Percentiles rank a stretch among this genome's conserved stretches.
Evolutionary conservation across 1,140 invertebrate genomes (phyloP).

Genomic region (Gerris buenoi): DNA sequence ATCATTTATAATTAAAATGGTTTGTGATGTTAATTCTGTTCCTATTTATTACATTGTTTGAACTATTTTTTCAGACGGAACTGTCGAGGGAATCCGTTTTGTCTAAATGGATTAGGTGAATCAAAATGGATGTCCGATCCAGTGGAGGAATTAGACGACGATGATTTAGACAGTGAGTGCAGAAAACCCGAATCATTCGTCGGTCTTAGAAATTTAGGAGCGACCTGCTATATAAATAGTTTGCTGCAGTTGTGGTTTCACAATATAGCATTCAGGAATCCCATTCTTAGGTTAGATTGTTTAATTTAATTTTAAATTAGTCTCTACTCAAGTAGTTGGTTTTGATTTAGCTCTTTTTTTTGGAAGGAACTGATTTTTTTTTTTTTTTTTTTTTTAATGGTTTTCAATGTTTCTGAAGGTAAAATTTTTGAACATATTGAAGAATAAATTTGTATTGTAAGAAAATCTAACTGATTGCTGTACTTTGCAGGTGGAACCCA

Average conservation of each 20-base stretch:
- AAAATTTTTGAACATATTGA: too few species aligned
- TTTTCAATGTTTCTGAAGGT: too few species aligned
- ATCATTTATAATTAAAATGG: too few species aligned
- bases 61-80: slow-evolving; percentile 41
- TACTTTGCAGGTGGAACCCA: slow-evolving; percentile 46
- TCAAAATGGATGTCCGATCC: slow-evolving; percentile 33
- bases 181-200: slow-evolving; percentile 37
- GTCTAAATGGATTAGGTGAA: slow-evolving; percentile 45
- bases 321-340: too few species aligned
- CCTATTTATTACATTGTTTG: too few species aligned
- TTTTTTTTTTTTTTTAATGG: too few species aligned
- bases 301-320: too few species aligned
- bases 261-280: slow-evolving; percentile 43
- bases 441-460: too few species aligned
- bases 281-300: slow-evolving; percentile 2
- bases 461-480: too few species aligned
- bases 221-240: slow-evolving; percentile 59
- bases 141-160: slow-evolving; percentile 31
- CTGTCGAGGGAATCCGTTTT: slow-evolving; percentile 48
- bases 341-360: too few species aligned
- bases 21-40: too few species aligned
- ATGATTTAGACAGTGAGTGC: slow-evolving; percentile 37
- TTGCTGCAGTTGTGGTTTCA: slow-evolving; percentile 59
- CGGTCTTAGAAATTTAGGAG: slow-evolving; percentile 53
- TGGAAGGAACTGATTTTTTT: too few species aligned